Base-by-base conservation (phyloP, 2,797 vertebrate species). In the Cetoscarus ocellatus region DNA sequence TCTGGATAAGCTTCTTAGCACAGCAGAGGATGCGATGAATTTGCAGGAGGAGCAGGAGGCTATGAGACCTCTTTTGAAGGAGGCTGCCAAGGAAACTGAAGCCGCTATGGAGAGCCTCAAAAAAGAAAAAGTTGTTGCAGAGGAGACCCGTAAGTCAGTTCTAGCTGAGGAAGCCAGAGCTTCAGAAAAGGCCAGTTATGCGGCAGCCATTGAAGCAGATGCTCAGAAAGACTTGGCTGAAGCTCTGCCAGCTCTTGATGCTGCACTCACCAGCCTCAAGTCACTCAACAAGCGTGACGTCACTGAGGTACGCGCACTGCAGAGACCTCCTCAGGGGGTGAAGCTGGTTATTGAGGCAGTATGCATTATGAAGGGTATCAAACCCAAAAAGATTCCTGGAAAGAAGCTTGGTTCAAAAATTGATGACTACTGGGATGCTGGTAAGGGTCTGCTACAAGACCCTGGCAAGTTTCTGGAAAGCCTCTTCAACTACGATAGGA, bases 341-440 rank as follows among this genome's bases (percentile, higher is more conserved):
- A 98, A 95, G 86, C 91, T 98, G 79, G 98, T 99, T 77, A 96
- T 98, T 44, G 96, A 98, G 85, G 96, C 97, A 0, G 91, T 98
- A 55, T 98, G 98, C 84, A 97, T 98, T 71, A 96, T 98, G 94
- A 97, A 95, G 66, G 96, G 94, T 66, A 86, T 96, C 86, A 97
- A 96, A 83, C 96, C 98, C 56, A 97, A 96, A 82, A 97, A 87
- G 71, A 87, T 97, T 11, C 83, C 95, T 3, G 96, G 96, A 82
- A 95, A 96, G 50, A 98, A 96, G 75, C 94, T 96, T 18, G 97
- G 96, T 48, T 92, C 93, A 63, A 97, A 96, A 76, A 88, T 97
- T 19, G 95, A 98, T 15, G 97, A 98, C 83, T 99, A 97, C 89
- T 97, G 97, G 97, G 97, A 98, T 63, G 93, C 95, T 15, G 97